Percentiles rank a stretch among this genome's conserved stretches.
These are phyloP conservation scores for Euspilapteryx auroguttella DNA, from an alignment of 2,888 invertebrate species.

Conservation along the genomic window DNA sequence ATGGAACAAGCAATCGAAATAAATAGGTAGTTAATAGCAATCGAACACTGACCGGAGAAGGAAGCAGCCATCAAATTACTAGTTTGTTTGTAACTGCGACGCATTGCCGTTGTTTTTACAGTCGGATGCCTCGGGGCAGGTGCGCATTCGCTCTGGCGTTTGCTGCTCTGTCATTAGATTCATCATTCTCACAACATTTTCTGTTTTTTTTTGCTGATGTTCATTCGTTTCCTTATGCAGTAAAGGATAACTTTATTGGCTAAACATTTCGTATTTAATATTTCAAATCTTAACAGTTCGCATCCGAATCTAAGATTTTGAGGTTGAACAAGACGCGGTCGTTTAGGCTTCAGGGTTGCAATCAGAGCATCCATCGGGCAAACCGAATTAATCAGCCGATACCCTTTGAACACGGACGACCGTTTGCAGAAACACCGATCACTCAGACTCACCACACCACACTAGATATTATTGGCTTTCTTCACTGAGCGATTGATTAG, in stretches of 20 bases:
- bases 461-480: too few relatives aligned
- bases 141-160: neutral
- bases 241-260: too few relatives aligned
- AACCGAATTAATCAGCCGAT: slow-evolving; percentile 43
- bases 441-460: too few relatives aligned
- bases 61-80: slow-evolving; percentile 15
- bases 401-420: slow-evolving; percentile 34
- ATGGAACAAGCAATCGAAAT: neutral
- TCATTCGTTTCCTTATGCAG: too few relatives aligned
- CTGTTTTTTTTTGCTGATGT: too few relatives aligned
- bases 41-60: slow-evolving; percentile 6
- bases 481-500: too few relatives aligned
- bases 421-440: slow-evolving; percentile 24
- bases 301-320: too few relatives aligned
- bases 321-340: too few relatives aligned
- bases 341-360: too few relatives aligned
- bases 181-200: too few relatives aligned
- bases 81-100: slow-evolving; percentile 11
- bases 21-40: neutral
- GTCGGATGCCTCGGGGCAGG: slow-evolving; percentile 7
- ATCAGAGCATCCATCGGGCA: slow-evolving; percentile 39
- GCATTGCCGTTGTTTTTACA: slow-evolving; percentile 13
- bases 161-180: neutral
- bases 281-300: too few relatives aligned
- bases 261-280: too few relatives aligned